Evolutionary conservation across 2,888 invertebrate species (phyloP).

Genomic region (Cryptosula pallasiana): DNA sequence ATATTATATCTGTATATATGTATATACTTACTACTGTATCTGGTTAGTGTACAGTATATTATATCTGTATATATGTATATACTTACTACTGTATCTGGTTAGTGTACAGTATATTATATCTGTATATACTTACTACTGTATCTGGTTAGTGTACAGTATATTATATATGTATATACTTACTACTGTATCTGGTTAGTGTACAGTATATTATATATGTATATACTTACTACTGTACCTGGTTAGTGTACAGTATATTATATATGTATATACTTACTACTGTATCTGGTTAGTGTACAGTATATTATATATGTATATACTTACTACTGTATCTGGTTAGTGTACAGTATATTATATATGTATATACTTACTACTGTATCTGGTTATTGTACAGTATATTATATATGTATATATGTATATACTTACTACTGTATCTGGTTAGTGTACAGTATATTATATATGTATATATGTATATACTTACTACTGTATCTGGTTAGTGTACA

Average conservation of each 20-base stretch:
- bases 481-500: neutral
- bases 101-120: neutral
- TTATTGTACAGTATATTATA: neutral
- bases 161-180: neutral
- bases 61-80: neutral
- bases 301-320: neutral
- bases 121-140: neutral
- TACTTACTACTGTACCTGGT: neutral
- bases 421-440: neutral
- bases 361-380: neutral
- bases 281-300: neutral
- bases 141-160: neutral
- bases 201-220: neutral
- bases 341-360: no score
- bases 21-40: no score
- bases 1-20: neutral
- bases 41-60: neutral
- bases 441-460: no score
- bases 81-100: neutral
- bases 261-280: neutral
- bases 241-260: no score
- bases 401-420: no score
- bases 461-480: neutral
- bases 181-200: neutral
- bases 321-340: neutral